These are phyloP conservation scores for Meiosimyza decipiens DNA, from an alignment of 2,888 invertebrate genomes.

Conservation along the genomic window DNA sequence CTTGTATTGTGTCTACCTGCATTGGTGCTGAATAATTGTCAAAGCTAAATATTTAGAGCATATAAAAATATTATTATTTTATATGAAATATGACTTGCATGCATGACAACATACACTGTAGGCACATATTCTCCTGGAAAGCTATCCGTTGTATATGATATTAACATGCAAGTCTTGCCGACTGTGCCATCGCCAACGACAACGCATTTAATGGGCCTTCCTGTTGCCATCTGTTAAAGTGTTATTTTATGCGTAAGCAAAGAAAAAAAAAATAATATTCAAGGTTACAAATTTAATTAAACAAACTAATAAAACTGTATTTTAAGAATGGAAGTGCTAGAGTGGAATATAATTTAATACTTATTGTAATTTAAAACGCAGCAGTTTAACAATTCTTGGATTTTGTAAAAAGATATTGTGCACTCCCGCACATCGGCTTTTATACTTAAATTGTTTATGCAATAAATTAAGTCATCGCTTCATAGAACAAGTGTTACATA, in stretches of 20 bases:
- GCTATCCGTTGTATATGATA: constrained; percentile 92
- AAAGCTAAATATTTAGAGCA: constrained; percentile 71
- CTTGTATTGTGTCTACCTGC: constrained; percentile 98
- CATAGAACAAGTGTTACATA: no score
- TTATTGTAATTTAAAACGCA: no score
- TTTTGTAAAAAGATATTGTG: no score
- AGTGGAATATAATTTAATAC: neutral
- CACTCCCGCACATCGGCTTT: no score
- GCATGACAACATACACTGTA: constrained; percentile 81
- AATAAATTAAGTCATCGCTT: no score
- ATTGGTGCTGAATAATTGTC: constrained; percentile 99
- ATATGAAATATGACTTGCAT: constrained; percentile 15
- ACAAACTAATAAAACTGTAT: neutral
- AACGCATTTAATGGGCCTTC: constrained; percentile 91
- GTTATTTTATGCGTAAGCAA: neutral
- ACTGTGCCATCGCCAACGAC: constrained; percentile 94
- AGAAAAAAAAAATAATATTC: constrained; percentile 30
- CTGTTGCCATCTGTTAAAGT: constrained; percentile 80
- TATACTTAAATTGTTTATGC: no score
- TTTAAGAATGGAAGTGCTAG: neutral
- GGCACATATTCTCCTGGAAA: constrained; percentile 96
- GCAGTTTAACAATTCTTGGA: no score
- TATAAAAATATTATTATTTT: constrained; percentile 35
- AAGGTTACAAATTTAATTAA: constrained; percentile 1
- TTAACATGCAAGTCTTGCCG: constrained; percentile 94